phyloP scores from a whole-genome alignment of 2,888 invertebrate species.

The Leptura quadrifasciata region DNA sequence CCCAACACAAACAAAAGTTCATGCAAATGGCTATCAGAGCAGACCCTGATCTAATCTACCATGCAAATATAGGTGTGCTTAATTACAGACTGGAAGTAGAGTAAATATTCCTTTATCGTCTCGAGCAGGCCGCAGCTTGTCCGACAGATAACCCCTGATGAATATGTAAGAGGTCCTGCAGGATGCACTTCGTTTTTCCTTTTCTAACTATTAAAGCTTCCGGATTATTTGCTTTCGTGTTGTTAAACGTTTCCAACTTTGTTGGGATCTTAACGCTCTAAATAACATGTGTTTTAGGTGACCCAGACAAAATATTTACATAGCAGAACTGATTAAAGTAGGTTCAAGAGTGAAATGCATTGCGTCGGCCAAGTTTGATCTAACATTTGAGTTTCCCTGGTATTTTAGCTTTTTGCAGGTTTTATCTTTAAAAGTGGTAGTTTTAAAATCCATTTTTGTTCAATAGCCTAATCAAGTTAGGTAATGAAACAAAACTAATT shows the following conservation, averaged over 20 bases:
- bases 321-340: constrained; percentile 3
- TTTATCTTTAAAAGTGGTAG: too few species aligned
- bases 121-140: constrained; percentile 70
- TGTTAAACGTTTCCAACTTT: constrained; percentile 42
- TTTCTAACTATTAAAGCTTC: constrained; percentile 64
- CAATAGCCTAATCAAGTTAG: too few species aligned
- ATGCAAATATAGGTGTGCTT: constrained; percentile 74
- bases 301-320: constrained; percentile 31
- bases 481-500: too few species aligned
- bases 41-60: constrained; percentile 72
- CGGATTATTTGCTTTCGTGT: constrained; percentile 64
- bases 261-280: constrained; percentile 31
- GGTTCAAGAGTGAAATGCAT: neutral
- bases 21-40: constrained; percentile 71
- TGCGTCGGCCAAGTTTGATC: too few species aligned
- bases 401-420: too few species aligned
- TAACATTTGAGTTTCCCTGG: too few species aligned
- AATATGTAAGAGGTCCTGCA: constrained; percentile 71
- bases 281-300: constrained; percentile 34
- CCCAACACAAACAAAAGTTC: constrained; percentile 71
- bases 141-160: constrained; percentile 72
- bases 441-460: too few species aligned
- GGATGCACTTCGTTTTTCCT: constrained; percentile 63
- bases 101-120: constrained; percentile 74
- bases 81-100: constrained; percentile 73